Evolutionary conservation across 2,888 invertebrate species (phyloP).

Genomic region (Orthosia incerta): DNA sequence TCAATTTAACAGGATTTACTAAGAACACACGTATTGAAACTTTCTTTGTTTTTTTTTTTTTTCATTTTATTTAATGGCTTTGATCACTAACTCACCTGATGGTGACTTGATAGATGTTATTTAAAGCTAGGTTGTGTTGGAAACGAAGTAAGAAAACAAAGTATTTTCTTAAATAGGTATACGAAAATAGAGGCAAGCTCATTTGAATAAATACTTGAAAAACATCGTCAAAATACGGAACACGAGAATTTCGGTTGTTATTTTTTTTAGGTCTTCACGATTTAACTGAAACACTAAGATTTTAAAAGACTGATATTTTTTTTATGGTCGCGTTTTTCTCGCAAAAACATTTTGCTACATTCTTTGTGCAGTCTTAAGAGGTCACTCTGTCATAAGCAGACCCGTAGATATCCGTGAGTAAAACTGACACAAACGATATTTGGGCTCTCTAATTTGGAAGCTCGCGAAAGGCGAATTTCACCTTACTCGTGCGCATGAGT

Average conservation of each 20-base stretch:
- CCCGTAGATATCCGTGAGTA: conserved; percentile 2
- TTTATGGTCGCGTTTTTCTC: background rate
- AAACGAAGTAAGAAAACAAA: conserved; percentile 17
- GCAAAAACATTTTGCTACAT: background rate
- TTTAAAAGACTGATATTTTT: conserved; percentile 1
- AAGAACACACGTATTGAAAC: conserved; percentile 5
- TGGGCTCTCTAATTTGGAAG: conserved; percentile 62
- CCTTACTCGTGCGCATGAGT: conserved; percentile 70
- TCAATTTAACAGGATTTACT: conserved; percentile 24
- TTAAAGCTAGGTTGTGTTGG: background rate
- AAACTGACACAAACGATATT: conserved; percentile 43
- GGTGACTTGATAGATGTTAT: conserved; percentile 12
- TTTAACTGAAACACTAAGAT: conserved; percentile 19
- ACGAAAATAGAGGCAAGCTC: conserved; percentile 29
- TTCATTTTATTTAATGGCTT: too few species aligned
- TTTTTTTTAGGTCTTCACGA: conserved; percentile 11
- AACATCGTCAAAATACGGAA: conserved; percentile 31
- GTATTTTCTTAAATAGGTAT: conserved; percentile 3
- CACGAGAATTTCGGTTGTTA: conserved; percentile 1
- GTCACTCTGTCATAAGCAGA: conserved; percentile 26
- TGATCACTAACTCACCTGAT: too few species aligned
- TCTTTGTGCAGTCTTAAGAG: conserved; percentile 7
- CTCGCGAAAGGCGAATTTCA: conserved; percentile 77
- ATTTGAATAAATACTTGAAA: conserved; percentile 35
- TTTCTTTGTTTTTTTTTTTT: conserved; percentile 13